Evolutionary conservation across 2,113 vertebrate genomes (phyloP), one percentile per base, ranked within the genome.

Genomic region (Pithys albifrons): DNA sequence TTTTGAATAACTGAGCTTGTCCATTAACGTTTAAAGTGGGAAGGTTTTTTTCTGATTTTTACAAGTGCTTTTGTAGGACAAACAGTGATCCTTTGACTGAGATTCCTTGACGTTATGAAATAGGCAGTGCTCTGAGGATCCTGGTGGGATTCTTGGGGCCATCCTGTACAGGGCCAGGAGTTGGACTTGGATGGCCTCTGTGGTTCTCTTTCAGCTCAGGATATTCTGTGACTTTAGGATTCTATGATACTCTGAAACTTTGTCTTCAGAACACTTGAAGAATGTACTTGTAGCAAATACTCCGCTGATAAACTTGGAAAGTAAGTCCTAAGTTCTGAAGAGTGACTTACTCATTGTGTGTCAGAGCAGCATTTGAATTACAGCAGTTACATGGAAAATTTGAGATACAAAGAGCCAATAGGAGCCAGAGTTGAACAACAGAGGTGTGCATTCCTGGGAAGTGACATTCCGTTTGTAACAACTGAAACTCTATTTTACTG

Each of bases 371-470:
- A 9, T 81, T 91, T 95, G 91, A 91, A 75, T 87, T 87, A 35
- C 0, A 19, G 49, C 85, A 45, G 85, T 96, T 95, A 52, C 29
- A 62, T 89, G 95, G 95, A 93, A 96, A 96, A 91, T 49, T 96
- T 96, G 92, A 97, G 62, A 51, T 79, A 7, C 79, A 65, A 79
- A 92, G 89, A 93, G 91, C 81, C 94, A 97, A 84, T 95, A 33
- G 77, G 70, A 83, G 73, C 48, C 65, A 51, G 86, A 85, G 88
- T 14, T 85, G 29, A 85, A 14, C 73, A 72, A 20, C 55, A 59
- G 93, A 91, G 85, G 31, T 54, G 0, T 55, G 79, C 96, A 96
- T 97, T 98, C 94, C 91, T 97, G 81, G 69, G 67, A 76, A 90
- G 88, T 97, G 97, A 97, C 83, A 84, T 45, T 61, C 81, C 76